Conservation (phyloP, 1,140 invertebrate genomes). For the Vanessa atalanta region DNA sequence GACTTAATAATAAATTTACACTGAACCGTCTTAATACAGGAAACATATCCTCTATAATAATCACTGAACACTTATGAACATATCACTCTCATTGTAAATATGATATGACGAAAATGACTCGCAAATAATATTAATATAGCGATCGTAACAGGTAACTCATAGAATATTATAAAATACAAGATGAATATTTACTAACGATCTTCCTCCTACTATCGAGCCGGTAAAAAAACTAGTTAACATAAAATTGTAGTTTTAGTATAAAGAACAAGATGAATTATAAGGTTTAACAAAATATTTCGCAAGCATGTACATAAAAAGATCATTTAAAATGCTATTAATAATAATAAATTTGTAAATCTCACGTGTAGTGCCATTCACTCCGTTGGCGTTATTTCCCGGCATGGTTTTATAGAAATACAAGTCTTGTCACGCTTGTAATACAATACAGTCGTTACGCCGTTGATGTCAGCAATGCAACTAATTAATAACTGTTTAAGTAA, state of each 20-base stretch:
- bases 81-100: neutral
- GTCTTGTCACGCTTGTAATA: neutral
- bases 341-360: neutral
- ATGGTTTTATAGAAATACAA: constrained; percentile 6
- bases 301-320: neutral
- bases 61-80: neutral
- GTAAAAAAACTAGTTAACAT: no score
- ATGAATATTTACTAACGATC: no score
- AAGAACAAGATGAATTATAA: no score
- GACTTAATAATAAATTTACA: neutral
- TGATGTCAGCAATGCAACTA: neutral
- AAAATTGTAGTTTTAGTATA: no score
- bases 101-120: neutral
- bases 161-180: no score
- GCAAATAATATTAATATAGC: neutral
- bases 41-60: neutral
- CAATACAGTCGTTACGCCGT: neutral
- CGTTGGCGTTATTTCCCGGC: constrained; percentile 3
- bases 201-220: no score
- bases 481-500: no score
- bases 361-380: constrained; percentile 2
- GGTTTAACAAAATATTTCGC: no score
- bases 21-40: neutral
- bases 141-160: neutral
- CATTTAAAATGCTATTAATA: no score